phyloP scores from a whole-genome alignment of 2,888 invertebrate species.

The Trisateles emortualis region DNA sequence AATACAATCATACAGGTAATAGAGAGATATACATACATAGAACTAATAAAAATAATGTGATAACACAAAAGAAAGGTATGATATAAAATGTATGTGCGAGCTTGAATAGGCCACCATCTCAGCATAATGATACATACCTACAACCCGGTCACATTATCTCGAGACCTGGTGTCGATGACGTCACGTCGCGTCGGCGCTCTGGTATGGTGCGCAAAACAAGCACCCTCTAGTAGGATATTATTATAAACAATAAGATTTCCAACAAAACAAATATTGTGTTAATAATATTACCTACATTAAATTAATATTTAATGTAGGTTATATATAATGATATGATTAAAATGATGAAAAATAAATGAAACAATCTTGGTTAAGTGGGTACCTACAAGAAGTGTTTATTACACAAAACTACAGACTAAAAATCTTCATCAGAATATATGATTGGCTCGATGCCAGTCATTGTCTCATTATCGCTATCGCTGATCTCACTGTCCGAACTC shows the following conservation, averaged over 20 bases:
- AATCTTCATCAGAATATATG: conserved; percentile 13
- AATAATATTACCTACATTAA: too few relatives aligned
- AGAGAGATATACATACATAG: too few relatives aligned
- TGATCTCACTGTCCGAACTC: conserved; percentile 17
- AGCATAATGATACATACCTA: too few relatives aligned
- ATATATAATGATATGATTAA: conserved; percentile 2
- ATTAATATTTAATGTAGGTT: conserved; percentile 7
- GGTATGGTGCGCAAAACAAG: conserved; percentile 7
- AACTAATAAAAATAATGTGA: too few relatives aligned
- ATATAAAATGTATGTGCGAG: too few relatives aligned
- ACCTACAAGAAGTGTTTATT: conserved; percentile 5
- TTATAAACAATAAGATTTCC: conserved; percentile 3
- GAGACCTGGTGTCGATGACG: conserved; percentile 7
- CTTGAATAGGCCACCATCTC: too few relatives aligned
- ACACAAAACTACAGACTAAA: conserved; percentile 7
- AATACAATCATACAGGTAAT: too few relatives aligned
- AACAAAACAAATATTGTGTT: conserved; percentile 1
- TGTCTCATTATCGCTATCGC: conserved; percentile 12
- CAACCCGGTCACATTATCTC: conserved; percentile 1
- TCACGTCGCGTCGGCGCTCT: conserved; percentile 8
- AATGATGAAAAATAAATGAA: conserved; percentile 11
- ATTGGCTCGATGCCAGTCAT: conserved; percentile 15
- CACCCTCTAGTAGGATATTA: conserved; percentile 2
- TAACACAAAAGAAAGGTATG: too few relatives aligned
- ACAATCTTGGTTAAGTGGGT: conserved; percentile 4